Base-by-base conservation (phyloP, 2,888 invertebrate species). In the Nineta flava region DNA sequence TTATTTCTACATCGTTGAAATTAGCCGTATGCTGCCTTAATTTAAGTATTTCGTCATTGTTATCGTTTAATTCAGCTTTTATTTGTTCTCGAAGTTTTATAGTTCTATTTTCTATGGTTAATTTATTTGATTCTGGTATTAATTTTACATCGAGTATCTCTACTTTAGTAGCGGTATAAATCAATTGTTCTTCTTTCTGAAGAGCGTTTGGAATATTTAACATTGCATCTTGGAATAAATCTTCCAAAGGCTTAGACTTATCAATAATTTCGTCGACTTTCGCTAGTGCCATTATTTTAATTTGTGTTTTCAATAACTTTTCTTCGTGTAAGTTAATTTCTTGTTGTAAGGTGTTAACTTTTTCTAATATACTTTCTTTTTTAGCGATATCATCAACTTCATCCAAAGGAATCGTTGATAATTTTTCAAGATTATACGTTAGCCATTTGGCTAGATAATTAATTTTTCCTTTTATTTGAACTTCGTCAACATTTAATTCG, bases 271-370 rank as follows among this genome's bases (percentile, higher is more conserved):
- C 7, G 21, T 44, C 34, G 32, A 45, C 46, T 35, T n/a, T 48
- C n/a, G 38, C 38, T 9, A 15, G 9, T 2, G 32, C 50, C 19
- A 35, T 47, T 26, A 35, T 50, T 53, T 54, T 34, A 40, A 46
- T 46, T 55, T 52, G 49, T n/a, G 43, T 45, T 50, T 10, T 55
- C 50, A 31, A 57, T 35, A 21, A 52, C 31, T 45, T 52, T 35
- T 19, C 9, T 47, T 13, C 16, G 7, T 26, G 4, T 34, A 16
- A 31, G 9, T 41, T 34, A 10, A 26, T n/a, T 15, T 47, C 41
- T 48, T 49, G 47, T 46, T 40, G 42, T 32, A 38, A 34, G 12
- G 17, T 48, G 15, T 46, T 41, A 9, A 46, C 17, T 16, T 52
- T 49, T 40, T 52, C 16, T 13, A 44, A 49, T 6, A 26, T 26